Base-by-base conservation (phyloP, 2,888 invertebrate genomes). In the Drosophila pegasa region DNA sequence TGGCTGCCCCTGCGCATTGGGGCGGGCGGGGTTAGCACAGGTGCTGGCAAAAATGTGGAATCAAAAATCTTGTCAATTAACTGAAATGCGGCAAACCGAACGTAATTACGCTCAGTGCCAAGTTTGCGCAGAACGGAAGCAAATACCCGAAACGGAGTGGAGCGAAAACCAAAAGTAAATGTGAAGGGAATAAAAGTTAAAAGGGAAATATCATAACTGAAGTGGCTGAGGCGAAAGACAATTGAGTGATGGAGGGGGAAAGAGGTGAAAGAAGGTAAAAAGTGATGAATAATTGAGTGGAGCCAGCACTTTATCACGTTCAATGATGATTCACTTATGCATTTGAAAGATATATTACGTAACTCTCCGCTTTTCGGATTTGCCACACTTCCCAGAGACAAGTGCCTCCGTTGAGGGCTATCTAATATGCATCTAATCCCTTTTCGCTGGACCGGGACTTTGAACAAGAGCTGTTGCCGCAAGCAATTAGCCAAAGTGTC, bases 401-500 rank as follows among this genome's bases (percentile, higher is more conserved):
- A 54, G 29, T 22, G 40, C 4, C 54, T 20, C n/a, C 10, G 10
- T 35, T 22, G 59, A 71, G 65, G 67, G 57, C 62, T 58, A 63
- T 50, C 51, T 51, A 70, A 56, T 73, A 37, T 73, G 76, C 62
- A 41, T 72, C 35, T 77, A 54, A 72, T 67, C 72, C 58, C 35
- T 40, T 64, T 54, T 45, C 9, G 51, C 25, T 50, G 62, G 54
- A 57, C 48, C 35, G 55, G 31, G 61, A 47, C 41, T 43, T 52
- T 37, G 52, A 60, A 40, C 85, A 71, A 84, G 65, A 61, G 77
- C 40, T 73, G 66, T 45, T 82, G 86, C 71, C 77, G 47, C 75
- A 68, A 82, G 69, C 87, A 84, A 84, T 84, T 84, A 88, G 83
- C 71, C 82, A 72, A 85, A 83, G 83, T 87, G 87, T 87, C 62